Percentiles rank a stretch among this genome's conserved stretches.
Conservation (phyloP, 2,888 invertebrate genomes). For the Mellilla xanthometata region DNA sequence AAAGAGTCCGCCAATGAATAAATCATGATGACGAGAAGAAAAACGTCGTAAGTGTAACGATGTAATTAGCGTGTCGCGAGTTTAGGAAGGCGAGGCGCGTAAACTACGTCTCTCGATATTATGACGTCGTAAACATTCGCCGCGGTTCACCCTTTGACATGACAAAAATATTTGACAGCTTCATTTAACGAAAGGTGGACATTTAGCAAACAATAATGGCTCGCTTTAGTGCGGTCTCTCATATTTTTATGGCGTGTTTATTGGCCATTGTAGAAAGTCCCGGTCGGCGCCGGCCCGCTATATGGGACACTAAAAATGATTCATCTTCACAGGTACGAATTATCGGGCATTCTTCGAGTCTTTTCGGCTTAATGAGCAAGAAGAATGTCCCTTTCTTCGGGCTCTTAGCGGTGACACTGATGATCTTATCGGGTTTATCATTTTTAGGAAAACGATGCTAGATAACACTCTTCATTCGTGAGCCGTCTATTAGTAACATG, state of each 20-base stretch:
- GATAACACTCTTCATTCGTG: background rate
- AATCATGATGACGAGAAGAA: conserved; percentile 16
- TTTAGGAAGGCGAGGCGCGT: conserved; percentile 36
- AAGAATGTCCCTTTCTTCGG: conserved; percentile 22
- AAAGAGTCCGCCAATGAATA: conserved; percentile 24
- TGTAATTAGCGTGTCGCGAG: conserved; percentile 52
- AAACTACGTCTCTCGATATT: conserved; percentile 16
- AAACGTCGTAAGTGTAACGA: conserved; percentile 45
- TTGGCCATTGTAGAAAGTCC: conserved; percentile 71
- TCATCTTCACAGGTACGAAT: conserved; percentile 63
- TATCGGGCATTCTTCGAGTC: conserved; percentile 60
- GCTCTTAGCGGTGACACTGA: conserved; percentile 19
- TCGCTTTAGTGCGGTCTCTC: conserved; percentile 72
- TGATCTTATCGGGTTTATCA: conserved; percentile 23
- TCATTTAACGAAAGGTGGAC: conserved; percentile 76
- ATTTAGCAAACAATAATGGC: conserved; percentile 71
- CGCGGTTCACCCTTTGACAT: conserved; percentile 44
- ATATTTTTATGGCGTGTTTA: conserved; percentile 79
- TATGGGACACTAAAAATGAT: conserved; percentile 67
- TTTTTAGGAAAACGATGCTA: conserved; percentile 10
- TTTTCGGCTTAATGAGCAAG: conserved; percentile 63
- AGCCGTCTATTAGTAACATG: no score
- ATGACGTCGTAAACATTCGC: conserved; percentile 11
- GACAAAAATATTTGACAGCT: conserved; percentile 64
- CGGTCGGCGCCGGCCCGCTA: conserved; percentile 52